phyloP scores from a whole-genome alignment of 2,113 vertebrate species.

The Chascanopsetta lugubris region DNA sequence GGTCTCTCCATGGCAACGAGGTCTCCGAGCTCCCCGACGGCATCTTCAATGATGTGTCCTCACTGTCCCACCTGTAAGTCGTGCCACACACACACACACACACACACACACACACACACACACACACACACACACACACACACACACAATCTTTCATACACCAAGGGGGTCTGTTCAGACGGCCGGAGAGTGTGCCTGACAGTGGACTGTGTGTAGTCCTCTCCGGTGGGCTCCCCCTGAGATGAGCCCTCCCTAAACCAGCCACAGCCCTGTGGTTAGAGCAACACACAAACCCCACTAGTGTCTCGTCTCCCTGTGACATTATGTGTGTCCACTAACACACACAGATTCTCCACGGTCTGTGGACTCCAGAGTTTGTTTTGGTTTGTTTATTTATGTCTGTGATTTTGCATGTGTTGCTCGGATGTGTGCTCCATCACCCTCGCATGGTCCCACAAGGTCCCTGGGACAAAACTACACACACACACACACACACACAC shows the following conservation, averaged over 20 bases:
- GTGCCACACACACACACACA: conserved; percentile 15
- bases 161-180: conserved; percentile 48
- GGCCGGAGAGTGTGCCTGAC: conserved; percentile 46
- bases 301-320: conserved; percentile 63
- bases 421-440: conserved; percentile 10
- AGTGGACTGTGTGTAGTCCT: conserved; percentile 67
- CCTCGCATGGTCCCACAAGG: conserved; percentile 8
- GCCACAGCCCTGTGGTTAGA: conserved; percentile 55
- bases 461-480: conserved; percentile 18
- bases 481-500: too few species aligned
- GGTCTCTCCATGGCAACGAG: conserved; percentile 97
- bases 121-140: conserved; percentile 5
- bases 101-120: conserved; percentile 15
- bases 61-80: conserved; percentile 97
- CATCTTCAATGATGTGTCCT: conserved; percentile 91
- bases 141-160: conserved; percentile 14
- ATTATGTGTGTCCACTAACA: conserved; percentile 38
- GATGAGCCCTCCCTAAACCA: conserved; percentile 46
- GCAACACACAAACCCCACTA: conserved; percentile 59
- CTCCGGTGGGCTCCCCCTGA: conserved; percentile 57
- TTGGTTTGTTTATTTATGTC: conserved; percentile 56
- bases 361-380: conserved; percentile 54
- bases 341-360: conserved; percentile 54
- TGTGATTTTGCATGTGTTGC: conserved; percentile 37
- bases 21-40: conserved; percentile 93